Conservation (phyloP, 2,113 vertebrate species). For the Cyanoderma ruficeps region DNA sequence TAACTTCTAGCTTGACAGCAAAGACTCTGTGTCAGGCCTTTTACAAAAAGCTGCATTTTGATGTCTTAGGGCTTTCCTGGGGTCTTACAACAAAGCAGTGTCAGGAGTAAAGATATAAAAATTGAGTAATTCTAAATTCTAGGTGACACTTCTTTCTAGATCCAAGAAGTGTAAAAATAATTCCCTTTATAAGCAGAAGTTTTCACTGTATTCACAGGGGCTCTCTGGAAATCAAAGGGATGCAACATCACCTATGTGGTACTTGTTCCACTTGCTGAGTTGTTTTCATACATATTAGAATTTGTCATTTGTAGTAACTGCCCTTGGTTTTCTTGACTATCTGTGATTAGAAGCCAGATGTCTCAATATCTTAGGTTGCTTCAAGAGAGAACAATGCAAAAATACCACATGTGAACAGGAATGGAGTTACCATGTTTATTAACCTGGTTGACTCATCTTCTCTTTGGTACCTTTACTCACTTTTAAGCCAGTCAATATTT, state of each 20-base stretch:
- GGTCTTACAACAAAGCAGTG: background rate
- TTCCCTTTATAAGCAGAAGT: background rate
- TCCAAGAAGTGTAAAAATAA: background rate
- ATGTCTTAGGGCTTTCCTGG: background rate
- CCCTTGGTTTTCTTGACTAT: background rate
- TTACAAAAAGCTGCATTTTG: background rate
- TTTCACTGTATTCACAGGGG: background rate
- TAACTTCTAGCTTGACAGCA: conserved; percentile 20
- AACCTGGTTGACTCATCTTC: background rate
- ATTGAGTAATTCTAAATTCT: background rate
- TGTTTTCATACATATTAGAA: background rate
- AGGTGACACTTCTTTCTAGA: background rate
- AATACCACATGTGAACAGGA: background rate
- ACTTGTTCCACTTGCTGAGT: background rate
- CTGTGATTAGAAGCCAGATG: background rate
- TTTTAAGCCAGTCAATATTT: background rate
- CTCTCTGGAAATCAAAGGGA: background rate
- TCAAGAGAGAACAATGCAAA: background rate
- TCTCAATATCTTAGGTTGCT: background rate
- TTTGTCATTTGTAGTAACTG: background rate
- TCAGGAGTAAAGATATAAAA: background rate
- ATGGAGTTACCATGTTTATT: background rate
- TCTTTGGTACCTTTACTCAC: background rate
- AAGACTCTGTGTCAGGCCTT: background rate
- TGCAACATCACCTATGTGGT: background rate